Evolutionary conservation across 2,113 vertebrate genomes (phyloP).

Genomic region (Neoarius graeffei): DNA sequence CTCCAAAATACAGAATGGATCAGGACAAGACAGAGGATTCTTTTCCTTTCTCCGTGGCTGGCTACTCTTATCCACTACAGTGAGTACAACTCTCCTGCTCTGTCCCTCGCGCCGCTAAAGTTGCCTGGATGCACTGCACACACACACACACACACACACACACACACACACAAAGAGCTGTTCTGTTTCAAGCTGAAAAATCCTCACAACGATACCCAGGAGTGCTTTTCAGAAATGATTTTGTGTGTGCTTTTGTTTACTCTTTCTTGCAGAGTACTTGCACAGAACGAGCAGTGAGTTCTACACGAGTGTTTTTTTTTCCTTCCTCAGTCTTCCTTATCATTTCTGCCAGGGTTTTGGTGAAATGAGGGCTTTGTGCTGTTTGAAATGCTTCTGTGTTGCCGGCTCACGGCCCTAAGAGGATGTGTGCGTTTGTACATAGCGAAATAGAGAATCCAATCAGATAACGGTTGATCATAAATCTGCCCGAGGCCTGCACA

Average conservation of each 20-base stretch:
- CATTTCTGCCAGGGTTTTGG: constrained; percentile 63
- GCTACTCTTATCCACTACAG: constrained; percentile 57
- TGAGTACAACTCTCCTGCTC: constrained; percentile 64
- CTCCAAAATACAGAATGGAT: constrained; percentile 66
- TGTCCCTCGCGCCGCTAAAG: constrained; percentile 40
- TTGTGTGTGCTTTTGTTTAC: not conserved
- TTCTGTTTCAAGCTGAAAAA: constrained; percentile 18
- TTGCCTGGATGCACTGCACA: constrained; percentile 37
- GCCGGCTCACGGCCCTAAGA: constrained; percentile 64
- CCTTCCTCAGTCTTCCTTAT: constrained; percentile 56
- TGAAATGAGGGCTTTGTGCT: constrained; percentile 81
- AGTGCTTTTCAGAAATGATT: not conserved
- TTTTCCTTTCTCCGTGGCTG: constrained; percentile 54
- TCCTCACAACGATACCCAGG: not conserved
- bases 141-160: constrained; percentile 8
- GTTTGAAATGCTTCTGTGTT: constrained; percentile 74
- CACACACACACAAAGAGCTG: constrained; percentile 23
- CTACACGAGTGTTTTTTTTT: not conserved
- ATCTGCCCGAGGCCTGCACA: constrained; percentile 47
- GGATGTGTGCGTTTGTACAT: constrained; percentile 43
- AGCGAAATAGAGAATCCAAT: constrained; percentile 43
- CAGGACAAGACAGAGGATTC: constrained; percentile 64
- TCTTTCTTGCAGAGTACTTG: constrained; percentile 34
- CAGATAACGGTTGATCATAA: constrained; percentile 55
- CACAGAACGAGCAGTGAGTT: not conserved